Base-by-base conservation (phyloP, 2,797 vertebrate species). In the Tiaroga cobitis region DNA sequence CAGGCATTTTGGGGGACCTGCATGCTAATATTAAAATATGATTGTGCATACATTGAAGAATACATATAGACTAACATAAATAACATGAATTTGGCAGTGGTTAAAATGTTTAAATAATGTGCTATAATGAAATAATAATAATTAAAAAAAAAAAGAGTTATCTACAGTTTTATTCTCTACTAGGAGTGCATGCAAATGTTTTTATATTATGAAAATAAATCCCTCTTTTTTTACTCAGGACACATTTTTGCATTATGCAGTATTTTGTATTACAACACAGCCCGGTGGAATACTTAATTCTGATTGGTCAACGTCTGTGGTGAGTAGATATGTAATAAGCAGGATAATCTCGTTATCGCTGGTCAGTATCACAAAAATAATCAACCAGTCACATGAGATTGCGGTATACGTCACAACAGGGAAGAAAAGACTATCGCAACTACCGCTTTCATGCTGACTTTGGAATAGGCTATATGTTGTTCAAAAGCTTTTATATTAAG, bases 31-130 rank as follows among this genome's bases (percentile, higher is more conserved):
- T n/a, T n/a, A 3, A 51, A 82, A 46, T 21, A 63, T n/a, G 4
- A 49, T 41, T 49, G 34, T 21, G 54, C 5, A 4, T 43, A 21
- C 61, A 49, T 11, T 73, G 29, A 74, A 16, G 11, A 49, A 76
- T 24, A 80, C 7, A 10, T 41, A 41, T 10, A 46, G 15, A 67
- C 56, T 37, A 56, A 29, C 11, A 43, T 19, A 32, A 78, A 78
- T 68, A 84, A 63, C 56, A 80, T 77, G 74, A 11, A 5, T 77
- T 84, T 70, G 82, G 82, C 74, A 84, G 74, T 84, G 63, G n/a
- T 56, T 59, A 19, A 21, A 79, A 69, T 68, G 46, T 4, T 39
- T 24, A 54, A 75, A 75, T 67, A 29, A 51, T 11, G 65, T 7
- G 4, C 8, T 68, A 29, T 10, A 68, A 68, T 26, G 7, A 39